These are phyloP conservation scores for Silurus lanzhouensis DNA, from an alignment of 2,797 vertebrate species.

Conservation along the genomic window DNA sequence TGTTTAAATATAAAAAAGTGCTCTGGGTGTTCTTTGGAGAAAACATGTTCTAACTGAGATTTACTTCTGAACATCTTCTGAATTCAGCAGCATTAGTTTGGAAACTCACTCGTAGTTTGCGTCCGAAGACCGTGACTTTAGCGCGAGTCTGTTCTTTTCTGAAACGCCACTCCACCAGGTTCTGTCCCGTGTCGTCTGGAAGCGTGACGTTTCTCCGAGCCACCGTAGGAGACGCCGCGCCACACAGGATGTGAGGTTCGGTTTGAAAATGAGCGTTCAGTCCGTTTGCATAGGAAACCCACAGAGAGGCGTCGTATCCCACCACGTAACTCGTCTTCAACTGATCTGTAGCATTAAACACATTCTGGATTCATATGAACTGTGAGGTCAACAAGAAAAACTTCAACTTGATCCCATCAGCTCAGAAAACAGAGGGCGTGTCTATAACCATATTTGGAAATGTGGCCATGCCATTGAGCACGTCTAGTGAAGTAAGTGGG, in stretches of 20 bases:
- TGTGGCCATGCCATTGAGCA: background rate
- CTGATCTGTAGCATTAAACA: conserved; percentile 79
- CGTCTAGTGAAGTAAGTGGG: background rate
- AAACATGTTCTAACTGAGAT: background rate
- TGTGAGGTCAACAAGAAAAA: background rate
- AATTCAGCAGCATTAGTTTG: background rate
- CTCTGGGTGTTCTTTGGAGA: background rate
- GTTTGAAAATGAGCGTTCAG: conserved; percentile 96
- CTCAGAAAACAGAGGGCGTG: background rate
- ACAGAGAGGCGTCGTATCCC: conserved; percentile 90
- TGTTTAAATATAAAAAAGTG: background rate
- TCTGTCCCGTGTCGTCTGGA: conserved; percentile 91
- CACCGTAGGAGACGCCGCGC: conserved; percentile 91
- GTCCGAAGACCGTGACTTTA: conserved; percentile 94
- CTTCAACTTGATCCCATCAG: too few species aligned
- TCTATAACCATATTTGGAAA: background rate
- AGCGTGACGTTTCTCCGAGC: conserved; percentile 96
- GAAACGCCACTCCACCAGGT: conserved; percentile 97
- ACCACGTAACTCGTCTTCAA: conserved; percentile 93
- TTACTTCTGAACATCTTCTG: background rate
- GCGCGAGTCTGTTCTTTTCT: conserved; percentile 94
- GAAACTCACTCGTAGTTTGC: conserved; percentile 88
- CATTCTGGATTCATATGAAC: background rate
- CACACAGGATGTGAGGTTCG: conserved; percentile 92
- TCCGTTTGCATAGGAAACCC: conserved; percentile 93